A percentile compares a stretch with the other conserved stretches of the same genome.
Evolutionary conservation across 2,797 vertebrate species (phyloP).

Genomic region (Lepilemur ruficaudatus): DNA sequence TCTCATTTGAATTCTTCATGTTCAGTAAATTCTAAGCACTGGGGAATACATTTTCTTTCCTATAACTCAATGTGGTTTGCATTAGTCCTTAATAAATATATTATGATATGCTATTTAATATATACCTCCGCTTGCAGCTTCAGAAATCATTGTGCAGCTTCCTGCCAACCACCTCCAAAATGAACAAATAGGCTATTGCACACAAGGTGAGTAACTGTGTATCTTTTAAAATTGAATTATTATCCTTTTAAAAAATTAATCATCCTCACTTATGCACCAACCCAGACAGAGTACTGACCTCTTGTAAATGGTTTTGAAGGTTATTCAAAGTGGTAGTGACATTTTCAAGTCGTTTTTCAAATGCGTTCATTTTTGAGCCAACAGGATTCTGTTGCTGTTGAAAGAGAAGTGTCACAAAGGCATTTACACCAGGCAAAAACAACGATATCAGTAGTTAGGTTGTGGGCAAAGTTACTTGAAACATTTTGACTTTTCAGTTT

Average conservation of each 20-base stretch:
- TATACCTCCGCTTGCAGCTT: constrained; percentile 19
- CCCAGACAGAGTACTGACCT: constrained; percentile 61
- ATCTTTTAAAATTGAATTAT: constrained; percentile 65
- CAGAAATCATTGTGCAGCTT: constrained; percentile 31
- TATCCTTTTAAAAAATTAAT: constrained; percentile 72
- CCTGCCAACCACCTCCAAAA: constrained; percentile 38
- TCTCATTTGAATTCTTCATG: constrained; percentile 59
- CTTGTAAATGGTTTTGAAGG: constrained; percentile 72
- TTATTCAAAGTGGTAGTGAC: constrained; percentile 65
- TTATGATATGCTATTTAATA: not conserved
- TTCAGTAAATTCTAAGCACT: constrained; percentile 65
- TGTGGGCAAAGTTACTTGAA: not conserved
- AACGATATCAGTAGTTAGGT: not conserved
- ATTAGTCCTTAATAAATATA: constrained; percentile 73
- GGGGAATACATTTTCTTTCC: constrained; percentile 67
- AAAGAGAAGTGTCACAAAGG: not conserved
- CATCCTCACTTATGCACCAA: constrained; percentile 43
- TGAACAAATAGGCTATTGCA: constrained; percentile 17
- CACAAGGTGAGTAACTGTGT: constrained; percentile 20
- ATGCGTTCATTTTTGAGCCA: constrained; percentile 41
- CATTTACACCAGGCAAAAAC: not conserved
- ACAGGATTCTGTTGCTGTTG: not conserved
- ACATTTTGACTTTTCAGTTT: not conserved
- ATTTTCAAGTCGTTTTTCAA: constrained; percentile 71
- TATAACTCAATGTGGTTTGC: constrained; percentile 70